Conservation (phyloP, 2,888 invertebrate genomes). For the Leptinotarsa haldemani region DNA sequence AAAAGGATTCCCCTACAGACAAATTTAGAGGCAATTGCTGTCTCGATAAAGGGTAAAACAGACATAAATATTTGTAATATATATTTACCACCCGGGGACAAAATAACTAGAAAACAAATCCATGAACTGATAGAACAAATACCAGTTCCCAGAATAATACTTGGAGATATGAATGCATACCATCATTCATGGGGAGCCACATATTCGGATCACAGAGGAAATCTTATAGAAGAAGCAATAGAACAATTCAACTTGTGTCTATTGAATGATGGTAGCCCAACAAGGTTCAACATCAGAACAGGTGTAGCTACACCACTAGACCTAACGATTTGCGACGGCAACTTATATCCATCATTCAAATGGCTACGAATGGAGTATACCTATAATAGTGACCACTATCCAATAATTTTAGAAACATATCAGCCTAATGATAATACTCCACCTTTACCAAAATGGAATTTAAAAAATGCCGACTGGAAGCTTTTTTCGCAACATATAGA, state of each 20-base stretch:
- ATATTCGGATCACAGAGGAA: too few species aligned
- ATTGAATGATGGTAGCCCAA: not conserved
- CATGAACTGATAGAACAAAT: not conserved
- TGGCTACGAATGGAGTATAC: not conserved
- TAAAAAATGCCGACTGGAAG: too few species aligned
- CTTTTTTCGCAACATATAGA: too few species aligned
- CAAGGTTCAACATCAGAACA: not conserved
- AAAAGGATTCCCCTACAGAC: not conserved
- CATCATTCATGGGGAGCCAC: too few species aligned
- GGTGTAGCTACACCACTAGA: not conserved
- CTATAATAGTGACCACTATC: not conserved
- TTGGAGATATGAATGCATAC: too few species aligned
- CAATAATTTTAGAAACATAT: not conserved
- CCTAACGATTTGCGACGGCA: not conserved
- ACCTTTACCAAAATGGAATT: too few species aligned
- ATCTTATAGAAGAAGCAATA: not conserved
- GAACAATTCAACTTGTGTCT: not conserved
- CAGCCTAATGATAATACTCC: not conserved
- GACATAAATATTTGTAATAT: not conserved
- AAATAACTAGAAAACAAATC: not conserved
- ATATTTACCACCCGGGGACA: not conserved
- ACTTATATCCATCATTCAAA: not conserved
- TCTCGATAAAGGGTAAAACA: not conserved
- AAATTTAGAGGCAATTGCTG: not conserved
- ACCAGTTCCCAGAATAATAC: not conserved